These are phyloP conservation scores for Peromyscus aztecus DNA, from an alignment of 2,797 vertebrate species.

Conservation along the genomic window DNA sequence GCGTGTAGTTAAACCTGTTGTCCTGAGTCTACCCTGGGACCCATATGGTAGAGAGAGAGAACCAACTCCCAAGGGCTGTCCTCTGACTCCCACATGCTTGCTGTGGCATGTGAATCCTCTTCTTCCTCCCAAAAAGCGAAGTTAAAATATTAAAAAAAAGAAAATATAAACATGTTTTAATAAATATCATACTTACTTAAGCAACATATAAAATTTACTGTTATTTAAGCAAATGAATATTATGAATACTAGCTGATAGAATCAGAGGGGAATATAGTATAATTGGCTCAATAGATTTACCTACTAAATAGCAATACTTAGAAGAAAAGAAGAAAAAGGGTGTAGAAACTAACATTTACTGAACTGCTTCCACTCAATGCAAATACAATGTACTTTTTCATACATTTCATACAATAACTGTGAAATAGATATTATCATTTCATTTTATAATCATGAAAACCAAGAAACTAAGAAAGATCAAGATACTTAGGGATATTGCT, in stretches of 20 bases:
- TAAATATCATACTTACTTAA: conserved; percentile 19
- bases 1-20: neutral
- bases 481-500: neutral
- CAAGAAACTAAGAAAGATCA: conserved; percentile 30
- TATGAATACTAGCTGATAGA: neutral
- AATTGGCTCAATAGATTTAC: neutral
- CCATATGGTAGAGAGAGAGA: neutral
- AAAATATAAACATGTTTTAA: conserved; percentile 53
- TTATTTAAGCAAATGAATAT: neutral
- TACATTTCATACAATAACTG: neutral
- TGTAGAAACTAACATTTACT: neutral
- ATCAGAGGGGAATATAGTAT: neutral
- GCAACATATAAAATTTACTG: conserved; percentile 22
- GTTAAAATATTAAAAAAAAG: conserved; percentile 26
- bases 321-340: neutral
- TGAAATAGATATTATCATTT: conserved; percentile 28
- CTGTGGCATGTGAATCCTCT: neutral
- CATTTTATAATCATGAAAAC: conserved; percentile 40
- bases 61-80: neutral
- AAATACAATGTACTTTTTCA: neutral
- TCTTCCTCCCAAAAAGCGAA: neutral
- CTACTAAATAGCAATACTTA: neutral
- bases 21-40: neutral
- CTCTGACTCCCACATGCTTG: neutral
- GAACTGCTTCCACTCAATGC: neutral